A percentile compares a stretch with the other conserved stretches of the same genome.
These are phyloP conservation scores for Antheraea yamamai DNA, from an alignment of 2,888 invertebrate genomes.

Conservation along the genomic window DNA sequence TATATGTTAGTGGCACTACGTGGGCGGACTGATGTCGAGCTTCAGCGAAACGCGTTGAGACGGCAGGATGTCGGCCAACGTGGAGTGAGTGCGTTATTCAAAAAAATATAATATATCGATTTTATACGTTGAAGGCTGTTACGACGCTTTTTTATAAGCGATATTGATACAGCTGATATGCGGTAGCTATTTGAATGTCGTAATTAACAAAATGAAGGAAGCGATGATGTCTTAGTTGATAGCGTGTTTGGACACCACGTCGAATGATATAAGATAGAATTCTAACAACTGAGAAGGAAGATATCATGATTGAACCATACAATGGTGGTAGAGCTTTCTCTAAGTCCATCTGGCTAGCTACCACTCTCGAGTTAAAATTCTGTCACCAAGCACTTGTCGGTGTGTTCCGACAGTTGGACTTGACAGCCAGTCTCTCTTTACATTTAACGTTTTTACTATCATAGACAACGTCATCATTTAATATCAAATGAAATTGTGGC, in stretches of 20 bases:
- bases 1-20: constrained; percentile 21
- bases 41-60: constrained; percentile 24
- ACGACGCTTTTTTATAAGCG: constrained; percentile 9
- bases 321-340: no score
- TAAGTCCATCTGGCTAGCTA: no score
- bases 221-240: not conserved
- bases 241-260: no score
- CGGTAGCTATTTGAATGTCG: not conserved
- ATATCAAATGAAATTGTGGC: no score
- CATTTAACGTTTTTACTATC: no score
- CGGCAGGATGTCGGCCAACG: constrained; percentile 25
- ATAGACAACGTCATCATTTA: no score
- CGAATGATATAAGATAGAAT: not conserved
- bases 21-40: constrained; percentile 23
- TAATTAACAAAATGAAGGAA: not conserved
- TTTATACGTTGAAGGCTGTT: constrained; percentile 16
- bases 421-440: no score
- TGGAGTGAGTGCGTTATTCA: constrained; percentile 24
- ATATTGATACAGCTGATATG: not conserved
- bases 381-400: no score
- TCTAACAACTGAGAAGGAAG: not conserved
- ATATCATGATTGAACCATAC: no score
- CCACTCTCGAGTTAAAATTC: no score
- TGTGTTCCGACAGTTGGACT: no score
- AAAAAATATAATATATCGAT: constrained; percentile 17